phyloP scores from a whole-genome alignment of 2,888 invertebrate genomes.

The Dromius quadrimaculatus region DNA sequence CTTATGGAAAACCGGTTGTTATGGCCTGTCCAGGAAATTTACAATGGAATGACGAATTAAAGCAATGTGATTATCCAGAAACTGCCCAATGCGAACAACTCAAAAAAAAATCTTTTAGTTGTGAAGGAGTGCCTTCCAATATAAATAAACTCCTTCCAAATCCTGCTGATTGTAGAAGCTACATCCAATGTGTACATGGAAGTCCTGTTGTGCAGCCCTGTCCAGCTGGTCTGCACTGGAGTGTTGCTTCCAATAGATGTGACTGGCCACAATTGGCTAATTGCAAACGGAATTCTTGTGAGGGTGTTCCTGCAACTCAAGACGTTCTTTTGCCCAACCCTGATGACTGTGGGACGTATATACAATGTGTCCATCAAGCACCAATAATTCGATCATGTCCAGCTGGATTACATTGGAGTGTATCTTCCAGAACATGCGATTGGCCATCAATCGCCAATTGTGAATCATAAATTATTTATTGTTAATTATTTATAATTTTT shows the following conservation, averaged over 20 bases:
- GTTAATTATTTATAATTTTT: too few relatives aligned
- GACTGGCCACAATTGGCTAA: conserved; percentile 30
- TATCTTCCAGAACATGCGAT: conserved; percentile 47
- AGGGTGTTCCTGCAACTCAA: conserved; percentile 11
- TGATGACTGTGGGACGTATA: conserved; percentile 33
- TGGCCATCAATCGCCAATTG: conserved; percentile 51
- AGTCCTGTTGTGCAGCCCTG: conserved; percentile 39
- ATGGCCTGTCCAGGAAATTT: conserved; percentile 26
- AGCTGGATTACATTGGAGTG: conserved; percentile 50
- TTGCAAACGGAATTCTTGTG: conserved; percentile 12
- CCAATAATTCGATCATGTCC: conserved; percentile 49
- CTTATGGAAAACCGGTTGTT: conserved; percentile 4
- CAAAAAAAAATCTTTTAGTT: not conserved
- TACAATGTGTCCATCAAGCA: conserved; percentile 42
- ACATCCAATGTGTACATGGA: conserved; percentile 43
- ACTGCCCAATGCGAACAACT: conserved; percentile 11
- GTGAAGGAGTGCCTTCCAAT: conserved; percentile 23
- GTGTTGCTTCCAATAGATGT: conserved; percentile 32
- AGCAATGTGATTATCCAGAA: conserved; percentile 39
- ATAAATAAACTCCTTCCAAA: conserved; percentile 35
- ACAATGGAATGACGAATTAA: conserved; percentile 10
- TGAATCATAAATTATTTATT: conserved; percentile 2
- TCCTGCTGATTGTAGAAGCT: conserved; percentile 41
- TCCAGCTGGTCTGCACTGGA: conserved; percentile 52
- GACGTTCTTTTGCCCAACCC: conserved; percentile 31